These are phyloP conservation scores for Ammodytes dubius DNA, from an alignment of 2,113 vertebrate species.

Conservation along the genomic window DNA sequence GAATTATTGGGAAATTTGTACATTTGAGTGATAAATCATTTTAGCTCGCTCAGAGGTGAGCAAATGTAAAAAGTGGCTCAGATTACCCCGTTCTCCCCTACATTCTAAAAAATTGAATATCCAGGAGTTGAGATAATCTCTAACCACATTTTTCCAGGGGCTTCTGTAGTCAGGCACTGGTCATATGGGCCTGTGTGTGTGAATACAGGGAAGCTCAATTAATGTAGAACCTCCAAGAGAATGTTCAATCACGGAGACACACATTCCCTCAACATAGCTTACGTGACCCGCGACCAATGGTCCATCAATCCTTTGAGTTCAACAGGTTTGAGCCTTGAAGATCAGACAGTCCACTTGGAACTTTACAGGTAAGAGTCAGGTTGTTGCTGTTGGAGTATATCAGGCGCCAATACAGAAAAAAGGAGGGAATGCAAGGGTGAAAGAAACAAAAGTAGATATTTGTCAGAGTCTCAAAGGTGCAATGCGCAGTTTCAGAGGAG, in stretches of 20 bases:
- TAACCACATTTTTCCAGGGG: constrained; percentile 21
- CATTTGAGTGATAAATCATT: too few species aligned
- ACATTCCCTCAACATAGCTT: constrained; percentile 73
- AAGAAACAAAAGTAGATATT: not conserved
- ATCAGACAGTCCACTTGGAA: constrained; percentile 40
- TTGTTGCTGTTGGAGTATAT: constrained; percentile 20
- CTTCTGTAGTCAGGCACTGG: constrained; percentile 34
- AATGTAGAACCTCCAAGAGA: constrained; percentile 53
- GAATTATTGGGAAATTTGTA: too few species aligned
- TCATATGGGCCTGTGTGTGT: constrained; percentile 56
- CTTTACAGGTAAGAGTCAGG: constrained; percentile 4
- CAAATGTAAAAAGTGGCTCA: too few species aligned
- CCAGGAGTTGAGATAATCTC: constrained; percentile 62
- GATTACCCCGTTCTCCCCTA: too few species aligned
- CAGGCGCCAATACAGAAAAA: constrained; percentile 9
- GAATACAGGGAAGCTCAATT: constrained; percentile 76
- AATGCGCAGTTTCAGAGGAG: too few species aligned
- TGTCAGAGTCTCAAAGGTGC: not conserved
- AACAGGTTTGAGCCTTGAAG: constrained; percentile 51
- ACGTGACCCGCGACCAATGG: constrained; percentile 75
- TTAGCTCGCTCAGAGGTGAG: too few species aligned
- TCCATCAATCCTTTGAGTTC: constrained; percentile 69
- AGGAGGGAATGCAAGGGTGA: not conserved
- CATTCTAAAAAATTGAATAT: constrained; percentile 52
- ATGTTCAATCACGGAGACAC: constrained; percentile 74